Base-by-base conservation (phyloP, 2,113 vertebrate genomes). In the Odontophorus gujanensis region DNA sequence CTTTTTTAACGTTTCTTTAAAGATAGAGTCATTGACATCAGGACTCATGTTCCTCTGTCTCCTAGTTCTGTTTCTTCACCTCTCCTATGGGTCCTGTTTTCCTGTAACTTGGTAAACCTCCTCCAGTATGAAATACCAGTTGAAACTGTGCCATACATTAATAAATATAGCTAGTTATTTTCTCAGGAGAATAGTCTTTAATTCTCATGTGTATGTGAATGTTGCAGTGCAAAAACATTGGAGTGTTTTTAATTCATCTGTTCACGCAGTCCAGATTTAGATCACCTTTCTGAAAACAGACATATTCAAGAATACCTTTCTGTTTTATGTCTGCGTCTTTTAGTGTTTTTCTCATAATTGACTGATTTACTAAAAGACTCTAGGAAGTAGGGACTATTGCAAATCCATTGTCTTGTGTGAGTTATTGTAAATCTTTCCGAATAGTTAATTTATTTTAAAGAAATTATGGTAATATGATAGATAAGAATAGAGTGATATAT, bases 1-100 rank as follows among this genome's bases (percentile, higher is more conserved):
- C 90, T 86, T 85, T 93, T 96, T 92, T 30, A 53, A 30, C 30
- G 13, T 87, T 97, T 85, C 55, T 89, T 95, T 71, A 57, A 87
- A 91, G 77, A 42, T 7, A 78, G 48, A 69, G 89, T 72, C 93
- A 77, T 79, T 32, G n/a, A 51, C n/a, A 71, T 80, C 58, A 48
- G 61, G 57, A 28, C 10, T 14, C 38, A n/a, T 36, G 34, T 84
- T 93, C 36, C 28, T 95, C 34, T 87, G 69, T 30, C 43, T 78
- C 40, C 28, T 76, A 3, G 14, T 43, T 94, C 8, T 74, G 19
- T 16, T 67, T 88, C 89, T 90, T 71, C 66, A 69, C 9, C 12
- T 69, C 36, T 84, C 13, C 61, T 77, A n/a, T 57, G 38, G 34
- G 43, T 75, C 69, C 26, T 89, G 51, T 80, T 81, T 80, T 90